Evolutionary conservation across 2,797 vertebrate species (phyloP), one percentile per base, ranked within the genome.

Genomic region (Diplodus puntazzo): DNA sequence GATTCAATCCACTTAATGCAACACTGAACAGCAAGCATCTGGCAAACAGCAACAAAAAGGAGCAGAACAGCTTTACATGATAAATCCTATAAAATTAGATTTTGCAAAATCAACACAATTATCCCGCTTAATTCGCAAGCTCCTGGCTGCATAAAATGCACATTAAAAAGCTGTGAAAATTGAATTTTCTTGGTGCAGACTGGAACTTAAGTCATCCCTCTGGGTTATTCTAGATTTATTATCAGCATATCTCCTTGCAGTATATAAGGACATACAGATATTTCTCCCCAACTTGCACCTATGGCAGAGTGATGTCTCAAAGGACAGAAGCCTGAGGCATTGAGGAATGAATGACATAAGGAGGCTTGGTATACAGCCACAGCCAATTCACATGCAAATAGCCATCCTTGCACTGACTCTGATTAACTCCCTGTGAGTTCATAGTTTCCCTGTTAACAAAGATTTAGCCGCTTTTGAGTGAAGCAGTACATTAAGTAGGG

Each of bases 361-460:
- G 94, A 91, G 92, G 87, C 85, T 92, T 91, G 92, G 92, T 92
- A 94, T 91, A 91, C 94, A 96, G 95, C 94, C 92, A 87, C 92
- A 85, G 93, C 89, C 92, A 89, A 97, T 99, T 99, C 97, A 98
- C 95, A 99, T 99, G 98, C 96, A 97, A 99, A 99, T 99, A 69
- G 18, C 73, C 84, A 91, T 95, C 96, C 96, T 97, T 95, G 95
- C 95, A 94, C 94, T 96, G 97, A 98, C 97, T 98, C 97, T 96
- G 97, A 98, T 98, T 97, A 98, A 99, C 97, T 99, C 97, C 95
- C 96, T 95, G 95, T 92, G 96, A 99, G 97, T 99, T 98, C 97
- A 98, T 99, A 96, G 97, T 97, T 97, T 97, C 95, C 95, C 96
- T 95, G 93, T 94, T 96, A 95, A 95, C 93, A 95, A 96, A 97